Conservation (phyloP, 2,888 invertebrate genomes). For the Asteroscopus sphinx region DNA sequence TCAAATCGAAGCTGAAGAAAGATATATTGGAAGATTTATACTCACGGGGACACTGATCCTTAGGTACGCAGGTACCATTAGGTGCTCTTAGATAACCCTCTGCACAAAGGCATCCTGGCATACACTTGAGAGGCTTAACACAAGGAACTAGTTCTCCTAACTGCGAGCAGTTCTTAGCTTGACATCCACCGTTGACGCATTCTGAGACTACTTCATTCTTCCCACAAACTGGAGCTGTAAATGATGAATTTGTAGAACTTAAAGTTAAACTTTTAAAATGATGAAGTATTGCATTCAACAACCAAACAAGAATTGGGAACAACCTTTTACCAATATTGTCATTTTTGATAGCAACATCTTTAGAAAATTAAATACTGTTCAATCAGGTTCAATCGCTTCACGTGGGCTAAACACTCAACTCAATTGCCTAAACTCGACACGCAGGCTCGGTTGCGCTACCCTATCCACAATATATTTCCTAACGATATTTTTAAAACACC, state of each 20-base stretch:
- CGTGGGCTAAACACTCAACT: no score
- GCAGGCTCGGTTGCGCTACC: no score
- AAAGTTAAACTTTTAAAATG: no score
- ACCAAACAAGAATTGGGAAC: no score
- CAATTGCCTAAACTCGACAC: neutral
- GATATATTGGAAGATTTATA: conserved; percentile 7
- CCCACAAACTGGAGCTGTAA: conserved; percentile 52
- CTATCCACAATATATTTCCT: no score
- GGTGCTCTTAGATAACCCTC: conserved; percentile 47
- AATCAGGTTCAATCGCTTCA: no score
- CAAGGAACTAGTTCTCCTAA: conserved; percentile 61
- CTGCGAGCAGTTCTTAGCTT: conserved; percentile 64
- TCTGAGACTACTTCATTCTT: conserved; percentile 62
- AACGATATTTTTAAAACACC: no score
- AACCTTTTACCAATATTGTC: no score
- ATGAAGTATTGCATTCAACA: no score
- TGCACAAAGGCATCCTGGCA: conserved; percentile 59
- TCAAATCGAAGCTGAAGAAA: neutral
- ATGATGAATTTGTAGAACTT: neutral
- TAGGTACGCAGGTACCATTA: conserved; percentile 61
- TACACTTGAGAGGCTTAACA: conserved; percentile 20
- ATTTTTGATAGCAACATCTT: no score
- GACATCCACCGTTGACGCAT: conserved; percentile 67
- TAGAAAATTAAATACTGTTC: no score
- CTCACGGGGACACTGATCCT: conserved; percentile 61